These are phyloP conservation scores for Colaptes auratus DNA, from an alignment of 2,113 vertebrate genomes.

Conservation along the genomic window DNA sequence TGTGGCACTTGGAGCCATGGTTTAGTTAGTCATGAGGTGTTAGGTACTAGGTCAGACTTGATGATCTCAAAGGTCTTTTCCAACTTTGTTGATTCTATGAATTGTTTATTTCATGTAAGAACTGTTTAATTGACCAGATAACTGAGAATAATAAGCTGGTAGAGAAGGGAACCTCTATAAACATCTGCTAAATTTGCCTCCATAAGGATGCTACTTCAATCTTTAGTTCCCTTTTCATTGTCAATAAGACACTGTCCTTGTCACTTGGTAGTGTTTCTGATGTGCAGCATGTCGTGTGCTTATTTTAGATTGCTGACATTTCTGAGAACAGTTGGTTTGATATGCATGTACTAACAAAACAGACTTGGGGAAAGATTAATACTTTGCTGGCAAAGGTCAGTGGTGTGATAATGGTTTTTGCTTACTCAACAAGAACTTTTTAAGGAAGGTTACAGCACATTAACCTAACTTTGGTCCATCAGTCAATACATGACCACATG, in stretches of 20 bases:
- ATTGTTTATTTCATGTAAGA: slow-evolving; percentile 62
- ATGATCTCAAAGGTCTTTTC: too few relatives aligned
- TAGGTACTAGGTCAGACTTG: too few relatives aligned
- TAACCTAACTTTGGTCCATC: slow-evolving; percentile 23
- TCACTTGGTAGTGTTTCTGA: slow-evolving; percentile 25
- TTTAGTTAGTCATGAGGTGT: too few relatives aligned
- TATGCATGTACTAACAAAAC: slow-evolving; percentile 60
- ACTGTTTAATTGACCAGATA: slow-evolving; percentile 68
- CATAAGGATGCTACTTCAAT: slow-evolving; percentile 31
- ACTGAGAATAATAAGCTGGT: slow-evolving; percentile 39
- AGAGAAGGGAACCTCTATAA: neutral
- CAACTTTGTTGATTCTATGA: too few relatives aligned
- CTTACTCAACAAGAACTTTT: slow-evolving; percentile 48
- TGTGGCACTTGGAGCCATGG: too few relatives aligned
- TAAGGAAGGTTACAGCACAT: slow-evolving; percentile 54
- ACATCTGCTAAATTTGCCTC: slow-evolving; percentile 48
- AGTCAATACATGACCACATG: neutral
- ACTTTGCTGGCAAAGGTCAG: slow-evolving; percentile 62
- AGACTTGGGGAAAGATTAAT: slow-evolving; percentile 64
- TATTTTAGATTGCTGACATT: slow-evolving; percentile 70
- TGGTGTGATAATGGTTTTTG: slow-evolving; percentile 17
- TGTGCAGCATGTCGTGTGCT: slow-evolving; percentile 27
- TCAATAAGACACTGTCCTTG: neutral
- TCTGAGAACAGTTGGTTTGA: slow-evolving; percentile 64
- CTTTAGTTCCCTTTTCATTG: slow-evolving; percentile 21